Conservation (phyloP, 2,797 vertebrate genomes). For the Sus cebifrons region DNA sequence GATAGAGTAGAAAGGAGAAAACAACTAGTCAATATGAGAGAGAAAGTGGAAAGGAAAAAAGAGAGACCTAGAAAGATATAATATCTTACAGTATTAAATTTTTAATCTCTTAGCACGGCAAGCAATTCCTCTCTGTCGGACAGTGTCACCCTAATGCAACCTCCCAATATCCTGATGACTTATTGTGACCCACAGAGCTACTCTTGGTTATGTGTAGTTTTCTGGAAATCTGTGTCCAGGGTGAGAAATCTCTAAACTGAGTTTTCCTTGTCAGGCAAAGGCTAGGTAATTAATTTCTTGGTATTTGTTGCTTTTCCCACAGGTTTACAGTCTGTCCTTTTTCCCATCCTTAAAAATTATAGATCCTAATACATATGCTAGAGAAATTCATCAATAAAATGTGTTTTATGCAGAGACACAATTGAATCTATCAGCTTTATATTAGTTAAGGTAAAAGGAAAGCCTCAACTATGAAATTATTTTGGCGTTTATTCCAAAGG, state of each 20-base stretch:
- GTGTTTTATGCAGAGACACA: neutral
- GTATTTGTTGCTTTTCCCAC: neutral
- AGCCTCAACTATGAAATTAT: constrained; percentile 47
- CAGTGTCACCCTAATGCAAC: constrained; percentile 71
- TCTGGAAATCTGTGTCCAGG: constrained; percentile 41
- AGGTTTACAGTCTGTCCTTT: neutral
- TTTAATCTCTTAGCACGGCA: constrained; percentile 80
- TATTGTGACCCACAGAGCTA: constrained; percentile 38
- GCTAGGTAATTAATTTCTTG: constrained; percentile 50
- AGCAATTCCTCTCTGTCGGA: constrained; percentile 77
- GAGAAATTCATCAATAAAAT: constrained; percentile 28
- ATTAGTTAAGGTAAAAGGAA: constrained; percentile 7
- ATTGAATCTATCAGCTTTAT: neutral
- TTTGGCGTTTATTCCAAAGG: neutral
- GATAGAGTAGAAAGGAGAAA: constrained; percentile 44
- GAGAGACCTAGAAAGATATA: constrained; percentile 47
- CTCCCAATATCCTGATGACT: constrained; percentile 72
- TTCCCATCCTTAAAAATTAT: constrained; percentile 32
- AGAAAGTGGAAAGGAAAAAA: neutral
- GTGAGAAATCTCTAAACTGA: constrained; percentile 12
- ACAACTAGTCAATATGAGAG: neutral
- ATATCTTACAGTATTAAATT: constrained; percentile 79
- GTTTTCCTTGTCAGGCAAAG: constrained; percentile 41
- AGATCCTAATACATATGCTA: neutral
- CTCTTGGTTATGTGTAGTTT: constrained; percentile 14